phyloP scores from a whole-genome alignment of 2,797 vertebrate genomes.

The Xiphorhynchus erythropygius region DNA sequence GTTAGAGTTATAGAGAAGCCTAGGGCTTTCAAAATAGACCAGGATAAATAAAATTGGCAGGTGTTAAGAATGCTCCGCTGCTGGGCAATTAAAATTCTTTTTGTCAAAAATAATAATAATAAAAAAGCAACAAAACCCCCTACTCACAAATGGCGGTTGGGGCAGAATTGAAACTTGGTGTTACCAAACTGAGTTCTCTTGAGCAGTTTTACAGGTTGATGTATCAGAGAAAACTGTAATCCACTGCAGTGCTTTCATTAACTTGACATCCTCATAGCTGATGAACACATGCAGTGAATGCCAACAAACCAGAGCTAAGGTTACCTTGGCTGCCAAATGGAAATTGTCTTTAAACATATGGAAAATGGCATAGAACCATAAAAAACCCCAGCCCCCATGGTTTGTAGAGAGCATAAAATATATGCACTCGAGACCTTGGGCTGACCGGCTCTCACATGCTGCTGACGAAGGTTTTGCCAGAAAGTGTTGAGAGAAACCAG shows the following conservation, averaged over 20 bases:
- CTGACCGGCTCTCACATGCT: accelerated
- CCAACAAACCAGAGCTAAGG: not conserved
- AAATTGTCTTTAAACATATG: not conserved
- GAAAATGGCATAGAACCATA: not conserved
- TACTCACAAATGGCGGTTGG: not conserved
- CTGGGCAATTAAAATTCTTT: not conserved
- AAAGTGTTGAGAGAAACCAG: not conserved
- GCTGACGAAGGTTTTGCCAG: not conserved
- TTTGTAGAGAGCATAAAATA: not conserved
- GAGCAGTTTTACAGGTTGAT: not conserved
- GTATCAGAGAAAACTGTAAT: not conserved
- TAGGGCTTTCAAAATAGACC: not conserved
- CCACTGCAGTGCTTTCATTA: not conserved
- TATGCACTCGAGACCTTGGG: not conserved
- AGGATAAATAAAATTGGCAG: not conserved
- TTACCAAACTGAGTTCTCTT: not conserved
- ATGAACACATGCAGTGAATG: not conserved
- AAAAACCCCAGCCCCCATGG: accelerated
- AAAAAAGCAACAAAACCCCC: not conserved
- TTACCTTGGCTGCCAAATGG: not conserved
- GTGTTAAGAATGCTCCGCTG: not conserved
- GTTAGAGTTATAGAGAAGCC: not conserved
- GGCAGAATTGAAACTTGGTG: not conserved
- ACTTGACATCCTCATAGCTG: not conserved
- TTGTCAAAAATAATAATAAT: not conserved